Evolutionary conservation across 2,113 vertebrate genomes (phyloP), one percentile per base, ranked within the genome.

Genomic region (Eleginops maclovinus): DNA sequence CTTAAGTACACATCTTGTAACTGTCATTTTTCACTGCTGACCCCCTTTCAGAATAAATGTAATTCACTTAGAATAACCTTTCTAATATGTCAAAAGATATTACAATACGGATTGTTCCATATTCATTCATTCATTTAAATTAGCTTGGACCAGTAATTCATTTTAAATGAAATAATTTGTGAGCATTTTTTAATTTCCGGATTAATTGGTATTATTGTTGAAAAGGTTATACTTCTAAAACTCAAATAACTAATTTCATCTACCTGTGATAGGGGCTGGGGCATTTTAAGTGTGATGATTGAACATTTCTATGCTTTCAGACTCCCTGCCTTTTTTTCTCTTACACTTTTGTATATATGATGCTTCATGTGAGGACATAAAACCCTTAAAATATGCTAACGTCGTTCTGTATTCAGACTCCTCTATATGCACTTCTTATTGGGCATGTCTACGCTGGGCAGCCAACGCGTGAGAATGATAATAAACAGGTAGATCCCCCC

Each of bases 391-490:
- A 24, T 56, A 51, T 44, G 24, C 22, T 73, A 31, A 56, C 66
- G 15, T 31, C 16, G 22, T 21, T 73, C 31, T 73, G 31, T 78
- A 19, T 22, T 46, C n/a, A 53, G 1, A 2, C 22, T 40, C 43
- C 28, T 58, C 47, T 76, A 12, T n/a, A 2, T 56, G 59, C n/a
- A 21, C 58, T 1, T 71, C 55, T 65, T 61, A 26, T 31, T 2
- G 47, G 81, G 78, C 87, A 86, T 82, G 87, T 83, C 75, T 26
- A 54, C 16, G 75, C 88, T 88, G 28, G 56, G 47, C 14, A 0
- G 60, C 44, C 53, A 71, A 79, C 84, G 74, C 66, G 65, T 92
- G 88, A 84, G 63, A 83, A 8, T 43, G 78, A 85, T 89, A 86
- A 78, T 59, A 56, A 74, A 79, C 69, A 83, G 72, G 75, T 86